A percentile compares a stretch with the other conserved stretches of the same genome.
Conservation (phyloP, 2,797 vertebrate genomes). For the Okamejei kenojei region DNA sequence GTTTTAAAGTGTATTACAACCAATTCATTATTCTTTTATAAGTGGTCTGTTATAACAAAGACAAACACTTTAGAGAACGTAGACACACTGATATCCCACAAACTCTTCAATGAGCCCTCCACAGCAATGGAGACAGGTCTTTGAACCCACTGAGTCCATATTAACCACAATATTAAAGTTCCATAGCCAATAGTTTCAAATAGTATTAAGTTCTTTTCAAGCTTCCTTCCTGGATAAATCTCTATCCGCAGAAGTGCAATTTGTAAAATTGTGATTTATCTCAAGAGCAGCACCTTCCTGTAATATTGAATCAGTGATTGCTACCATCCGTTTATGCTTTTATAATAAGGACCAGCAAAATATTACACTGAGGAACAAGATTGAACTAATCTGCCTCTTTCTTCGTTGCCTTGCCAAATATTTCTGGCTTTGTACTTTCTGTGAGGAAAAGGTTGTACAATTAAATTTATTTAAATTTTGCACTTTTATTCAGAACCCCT, state of each 20-base stretch:
- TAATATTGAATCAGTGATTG: background rate
- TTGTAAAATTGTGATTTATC: background rate
- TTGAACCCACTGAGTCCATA: too few species aligned
- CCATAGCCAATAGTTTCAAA: background rate
- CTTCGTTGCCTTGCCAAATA: background rate
- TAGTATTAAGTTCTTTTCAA: background rate
- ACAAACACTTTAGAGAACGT: background rate
- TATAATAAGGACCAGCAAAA: background rate
- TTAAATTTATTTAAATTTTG: conserved; percentile 9
- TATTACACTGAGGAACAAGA: background rate
- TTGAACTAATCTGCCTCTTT: background rate
- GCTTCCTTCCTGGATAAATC: background rate
- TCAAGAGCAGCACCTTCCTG: background rate
- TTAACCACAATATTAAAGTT: background rate
- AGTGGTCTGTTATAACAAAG: background rate
- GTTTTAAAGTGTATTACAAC: background rate
- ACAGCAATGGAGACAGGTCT: too few species aligned
- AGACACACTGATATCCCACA: background rate
- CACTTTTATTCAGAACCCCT: background rate
- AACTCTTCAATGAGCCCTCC: background rate
- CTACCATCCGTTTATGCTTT: background rate
- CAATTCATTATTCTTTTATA: background rate
- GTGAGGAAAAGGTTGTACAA: background rate
- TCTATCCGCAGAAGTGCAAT: background rate
- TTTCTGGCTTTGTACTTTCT: background rate